Evolutionary conservation across 2,888 invertebrate species (phyloP).

Genomic region (Furcula furcula): DNA sequence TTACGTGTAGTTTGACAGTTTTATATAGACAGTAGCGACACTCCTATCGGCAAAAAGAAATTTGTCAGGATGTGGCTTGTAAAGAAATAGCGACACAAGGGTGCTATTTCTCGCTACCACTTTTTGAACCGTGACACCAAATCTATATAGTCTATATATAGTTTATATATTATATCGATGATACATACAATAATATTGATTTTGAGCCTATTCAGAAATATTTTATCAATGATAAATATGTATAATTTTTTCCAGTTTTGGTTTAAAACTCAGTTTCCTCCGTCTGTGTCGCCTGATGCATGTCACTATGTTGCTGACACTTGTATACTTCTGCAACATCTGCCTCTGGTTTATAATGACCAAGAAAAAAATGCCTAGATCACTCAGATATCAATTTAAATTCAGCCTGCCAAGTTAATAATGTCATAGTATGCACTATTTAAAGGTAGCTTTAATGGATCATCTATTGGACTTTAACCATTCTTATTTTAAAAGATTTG

Average conservation of each 20-base stretch:
- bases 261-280: constrained; percentile 64
- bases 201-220: no score
- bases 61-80: no score
- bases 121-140: no score
- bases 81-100: no score
- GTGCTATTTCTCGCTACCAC: no score
- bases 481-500: background rate
- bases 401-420: constrained; percentile 42
- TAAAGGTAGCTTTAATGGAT: no score
- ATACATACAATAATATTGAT: background rate
- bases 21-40: no score
- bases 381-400: constrained; percentile 55
- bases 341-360: constrained; percentile 70
- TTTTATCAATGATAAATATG: background rate
- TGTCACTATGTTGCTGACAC: constrained; percentile 66
- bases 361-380: constrained; percentile 57
- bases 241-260: constrained; percentile 52
- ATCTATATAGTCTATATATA: no score
- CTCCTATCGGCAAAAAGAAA: no score
- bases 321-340: constrained; percentile 71
- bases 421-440: constrained; percentile 11
- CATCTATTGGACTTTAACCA: no score
- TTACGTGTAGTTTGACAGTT: no score
- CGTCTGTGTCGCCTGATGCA: constrained; percentile 66
- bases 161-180: no score